phyloP scores from a whole-genome alignment of 2,797 vertebrate species.

The Sternarchorhynchus goeldii region DNA sequence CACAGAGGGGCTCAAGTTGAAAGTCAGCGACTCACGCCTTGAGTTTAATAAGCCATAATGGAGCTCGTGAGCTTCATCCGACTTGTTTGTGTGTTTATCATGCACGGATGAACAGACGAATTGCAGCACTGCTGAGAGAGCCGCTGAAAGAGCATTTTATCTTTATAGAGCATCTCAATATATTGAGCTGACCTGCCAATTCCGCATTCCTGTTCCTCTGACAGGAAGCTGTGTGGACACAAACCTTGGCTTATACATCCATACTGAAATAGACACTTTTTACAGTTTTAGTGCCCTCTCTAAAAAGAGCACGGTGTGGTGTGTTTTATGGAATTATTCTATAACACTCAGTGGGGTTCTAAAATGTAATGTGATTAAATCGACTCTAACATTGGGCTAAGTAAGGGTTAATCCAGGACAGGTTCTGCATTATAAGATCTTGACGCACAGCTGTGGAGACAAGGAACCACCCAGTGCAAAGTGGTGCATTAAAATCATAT shows the following conservation, averaged over 20 bases:
- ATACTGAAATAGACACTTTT: no score
- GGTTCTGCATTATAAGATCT: no score
- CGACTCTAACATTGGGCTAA: not conserved
- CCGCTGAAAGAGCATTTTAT: not conserved
- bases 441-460: no score
- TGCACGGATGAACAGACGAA: not conserved
- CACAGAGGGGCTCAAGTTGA: not conserved
- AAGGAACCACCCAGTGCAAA: no score
- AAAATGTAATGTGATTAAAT: not conserved
- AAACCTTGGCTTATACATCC: not conserved
- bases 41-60: not conserved
- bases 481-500: no score
- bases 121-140: not conserved
- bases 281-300: no score
- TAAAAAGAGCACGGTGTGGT: no score
- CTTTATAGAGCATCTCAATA: conserved; percentile 9
- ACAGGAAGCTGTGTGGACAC: conserved; percentile 1
- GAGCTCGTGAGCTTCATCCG: not conserved
- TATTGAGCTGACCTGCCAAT: not conserved
- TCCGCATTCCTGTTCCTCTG: not conserved
- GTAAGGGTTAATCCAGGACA: no score
- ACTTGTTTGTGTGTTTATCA: not conserved
- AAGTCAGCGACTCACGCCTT: conserved; percentile 17
- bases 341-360: not conserved
- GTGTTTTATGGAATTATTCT: not conserved